Percentiles rank a stretch among this genome's conserved stretches.
phyloP scores from a whole-genome alignment of 2,113 vertebrate genomes.

The Macquaria ambigua region DNA sequence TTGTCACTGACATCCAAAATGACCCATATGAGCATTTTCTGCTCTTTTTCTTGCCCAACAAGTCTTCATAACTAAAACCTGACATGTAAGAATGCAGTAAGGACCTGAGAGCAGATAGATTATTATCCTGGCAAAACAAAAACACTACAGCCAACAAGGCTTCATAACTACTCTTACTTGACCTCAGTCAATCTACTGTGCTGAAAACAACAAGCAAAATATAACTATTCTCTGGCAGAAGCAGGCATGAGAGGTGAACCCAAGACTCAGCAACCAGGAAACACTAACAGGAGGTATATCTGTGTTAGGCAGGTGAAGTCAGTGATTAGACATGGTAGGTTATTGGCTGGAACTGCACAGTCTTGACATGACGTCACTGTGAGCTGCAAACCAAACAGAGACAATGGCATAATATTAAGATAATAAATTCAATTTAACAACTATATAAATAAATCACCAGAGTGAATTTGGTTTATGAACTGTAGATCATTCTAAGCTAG shows the following conservation, averaged over 20 bases:
- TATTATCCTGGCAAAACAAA: background rate
- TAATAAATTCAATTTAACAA: background rate
- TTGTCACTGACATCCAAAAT: background rate
- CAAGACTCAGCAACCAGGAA: conserved; percentile 7
- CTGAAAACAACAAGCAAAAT: background rate
- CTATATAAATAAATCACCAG: background rate
- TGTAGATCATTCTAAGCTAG: background rate
- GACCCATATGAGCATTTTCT: too few species aligned
- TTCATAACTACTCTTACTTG: background rate
- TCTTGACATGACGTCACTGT: background rate
- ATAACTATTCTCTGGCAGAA: conserved; percentile 4
- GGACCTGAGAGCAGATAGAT: too few species aligned
- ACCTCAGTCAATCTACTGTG: background rate
- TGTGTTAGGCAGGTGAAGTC: background rate
- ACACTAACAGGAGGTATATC: background rate
- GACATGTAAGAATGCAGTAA: too few species aligned
- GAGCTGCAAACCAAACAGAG: background rate
- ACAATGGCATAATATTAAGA: background rate
- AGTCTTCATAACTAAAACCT: background rate
- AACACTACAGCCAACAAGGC: background rate
- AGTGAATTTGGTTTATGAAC: background rate
- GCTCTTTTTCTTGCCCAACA: too few species aligned
- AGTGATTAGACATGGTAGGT: conserved; percentile 10
- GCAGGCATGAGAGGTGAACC: background rate
- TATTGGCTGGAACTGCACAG: conserved; percentile 3